Evolutionary conservation across 2,113 vertebrate species (phyloP).

Genomic region (Labeo catla): DNA sequence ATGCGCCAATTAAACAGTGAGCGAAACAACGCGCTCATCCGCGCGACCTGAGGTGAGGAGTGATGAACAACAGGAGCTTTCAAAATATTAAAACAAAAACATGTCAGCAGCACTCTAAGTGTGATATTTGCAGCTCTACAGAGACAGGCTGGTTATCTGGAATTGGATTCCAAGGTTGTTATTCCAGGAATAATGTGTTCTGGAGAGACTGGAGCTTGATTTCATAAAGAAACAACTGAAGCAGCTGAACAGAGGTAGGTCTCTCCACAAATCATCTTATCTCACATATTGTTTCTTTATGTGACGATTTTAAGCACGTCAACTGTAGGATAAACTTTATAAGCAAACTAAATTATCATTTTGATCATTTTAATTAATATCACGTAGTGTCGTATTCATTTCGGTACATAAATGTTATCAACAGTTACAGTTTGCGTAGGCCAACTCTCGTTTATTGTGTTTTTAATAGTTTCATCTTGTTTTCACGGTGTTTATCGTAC

Average conservation of each 20-base stretch:
- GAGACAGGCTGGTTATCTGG: neutral
- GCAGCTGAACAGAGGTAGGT: neutral
- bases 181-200: constrained; percentile 9
- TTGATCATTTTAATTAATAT: neutral
- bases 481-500: neutral
- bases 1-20: neutral
- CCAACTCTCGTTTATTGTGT: neutral
- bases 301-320: neutral
- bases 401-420: neutral
- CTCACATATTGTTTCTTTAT: neutral
- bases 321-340: neutral
- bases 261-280: neutral
- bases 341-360: neutral
- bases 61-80: neutral
- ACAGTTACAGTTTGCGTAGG: neutral
- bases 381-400: neutral
- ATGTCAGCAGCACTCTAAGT: neutral
- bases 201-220: neutral
- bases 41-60: constrained; percentile 1
- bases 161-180: constrained; percentile 17
- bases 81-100: neutral
- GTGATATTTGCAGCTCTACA: neutral
- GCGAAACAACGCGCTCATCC: neutral
- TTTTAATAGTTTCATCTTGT: neutral
- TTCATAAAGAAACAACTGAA: neutral